Evolutionary conservation across 2,888 invertebrate genomes (phyloP), one percentile per base, ranked within the genome.

Genomic region (Ryuthela nishihirai): DNA sequence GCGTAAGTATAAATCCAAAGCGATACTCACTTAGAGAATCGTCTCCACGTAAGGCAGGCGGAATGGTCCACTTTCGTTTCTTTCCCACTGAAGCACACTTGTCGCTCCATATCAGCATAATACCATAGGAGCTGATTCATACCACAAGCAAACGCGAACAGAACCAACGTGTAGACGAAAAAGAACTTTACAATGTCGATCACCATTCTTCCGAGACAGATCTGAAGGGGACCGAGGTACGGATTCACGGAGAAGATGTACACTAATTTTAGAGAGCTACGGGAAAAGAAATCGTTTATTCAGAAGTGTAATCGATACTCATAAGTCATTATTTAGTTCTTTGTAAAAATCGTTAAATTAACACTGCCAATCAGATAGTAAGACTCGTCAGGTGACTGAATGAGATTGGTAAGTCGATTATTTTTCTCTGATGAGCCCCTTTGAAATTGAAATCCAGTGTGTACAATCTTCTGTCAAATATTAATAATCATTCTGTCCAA

Each of bases 111-210:
- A 59, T 75, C 75, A 24, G 76, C 89, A 72, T 89, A 92, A 72
- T 92, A 92, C 95, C 97, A 97, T 48, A 97, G 81, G 45, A 82
- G 71, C 75, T 98, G 97, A 77, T 97, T 81, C 67, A 82, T 73
- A 68, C 82, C 82, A 70, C 82, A 82, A 7, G 81, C 80, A 69
- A 81, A 82, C 25, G 82, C 79, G 68, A 82, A 81, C 32, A 81
- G 72, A 48, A 79, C 78, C 55, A 79, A 70, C 38, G 79, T 72
- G 70, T 79, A 80, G 62, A 82, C 76, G 68, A 79, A 76, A 68
- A 78, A 78, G 71, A 81, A 82, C 70, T 81, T 81, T 70, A 82
- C 73, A 50, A 82, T 80, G 69, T 82, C 81, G 70, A 80, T 77
- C 38, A 81, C 79, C 82, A 82, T 82, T 52, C 81, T 72, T 38